These are phyloP conservation scores for Drosophila sulfurigaster DNA, from an alignment of 1,140 invertebrate species.

Conservation along the genomic window DNA sequence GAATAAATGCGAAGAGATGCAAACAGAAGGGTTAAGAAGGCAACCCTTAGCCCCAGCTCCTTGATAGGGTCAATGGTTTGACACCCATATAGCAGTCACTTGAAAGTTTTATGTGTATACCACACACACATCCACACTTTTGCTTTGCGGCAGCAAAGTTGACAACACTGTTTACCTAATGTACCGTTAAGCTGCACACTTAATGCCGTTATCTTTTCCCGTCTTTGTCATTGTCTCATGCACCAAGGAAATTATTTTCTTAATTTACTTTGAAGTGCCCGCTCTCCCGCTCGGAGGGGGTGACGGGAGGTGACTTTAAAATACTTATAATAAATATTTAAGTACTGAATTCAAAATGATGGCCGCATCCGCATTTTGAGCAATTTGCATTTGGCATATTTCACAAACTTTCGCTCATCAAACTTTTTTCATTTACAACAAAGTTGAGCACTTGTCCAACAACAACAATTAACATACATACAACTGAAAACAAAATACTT, in stretches of 20 bases:
- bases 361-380: conserved; percentile 16
- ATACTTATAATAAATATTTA: conserved; percentile 35
- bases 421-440: conserved; percentile 73
- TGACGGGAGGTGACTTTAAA: conserved; percentile 48
- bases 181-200: conserved; percentile 78
- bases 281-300: too few species aligned
- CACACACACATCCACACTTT: conserved; percentile 20
- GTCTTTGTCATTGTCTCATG: conserved; percentile 34
- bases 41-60: conserved; percentile 25
- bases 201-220: conserved; percentile 64
- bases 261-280: conserved; percentile 63
- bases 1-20: conserved; percentile 1
- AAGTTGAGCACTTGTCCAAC: conserved; percentile 41
- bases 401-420: conserved; percentile 55
- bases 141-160: conserved; percentile 55
- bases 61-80: conserved; percentile 57
- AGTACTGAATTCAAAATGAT: conserved; percentile 47
- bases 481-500: conserved; percentile 1
- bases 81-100: conserved; percentile 29
- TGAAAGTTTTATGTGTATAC: conserved; percentile 49
- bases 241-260: conserved; percentile 68
- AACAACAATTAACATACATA: conserved; percentile 73
- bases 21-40: background rate
- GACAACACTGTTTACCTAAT: conserved; percentile 80
- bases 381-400: conserved; percentile 33